These are phyloP conservation scores for Pocillopora meandrina DNA, from an alignment of 92 coral and sea anemone species.

Conservation along the genomic window DNA sequence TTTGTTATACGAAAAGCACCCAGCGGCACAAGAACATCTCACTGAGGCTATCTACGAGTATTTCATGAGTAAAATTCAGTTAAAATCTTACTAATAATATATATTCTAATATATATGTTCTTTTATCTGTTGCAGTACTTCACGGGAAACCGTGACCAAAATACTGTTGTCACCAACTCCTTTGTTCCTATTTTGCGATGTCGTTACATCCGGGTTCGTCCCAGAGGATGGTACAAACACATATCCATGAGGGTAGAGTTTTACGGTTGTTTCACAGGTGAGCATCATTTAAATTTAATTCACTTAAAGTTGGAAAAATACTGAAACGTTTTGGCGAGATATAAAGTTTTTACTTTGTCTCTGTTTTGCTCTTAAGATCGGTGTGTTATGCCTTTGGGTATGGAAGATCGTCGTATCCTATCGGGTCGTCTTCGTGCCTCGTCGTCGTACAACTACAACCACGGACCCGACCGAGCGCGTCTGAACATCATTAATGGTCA, in stretches of 20 bases:
- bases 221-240: conserved; percentile 61
- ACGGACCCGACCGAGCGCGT: conserved; percentile 84
- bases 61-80: too few species aligned
- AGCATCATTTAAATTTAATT: not conserved
- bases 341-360: not conserved
- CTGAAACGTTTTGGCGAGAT: not conserved
- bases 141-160: conserved; percentile 64
- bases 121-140: conserved; percentile 36
- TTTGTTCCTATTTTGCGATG: conserved; percentile 54
- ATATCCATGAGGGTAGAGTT: conserved; percentile 66
- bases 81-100: too few species aligned
- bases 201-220: conserved; percentile 61
- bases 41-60: too few species aligned
- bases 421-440: conserved; percentile 79
- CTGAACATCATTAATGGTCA: conserved; percentile 59
- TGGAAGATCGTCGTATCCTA: conserved; percentile 79
- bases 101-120: too few species aligned
- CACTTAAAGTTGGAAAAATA: not conserved
- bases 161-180: conserved; percentile 59
- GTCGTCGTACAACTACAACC: conserved; percentile 63
- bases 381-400: conserved; percentile 81
- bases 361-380: conserved; percentile 44
- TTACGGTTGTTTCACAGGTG: conserved; percentile 64
- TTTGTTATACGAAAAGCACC: too few species aligned
- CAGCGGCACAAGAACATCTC: too few species aligned